A percentile compares a stretch with the other conserved stretches of the same genome.
These are phyloP conservation scores for Eulithis testata DNA, from an alignment of 2,888 invertebrate genomes.

Conservation along the genomic window DNA sequence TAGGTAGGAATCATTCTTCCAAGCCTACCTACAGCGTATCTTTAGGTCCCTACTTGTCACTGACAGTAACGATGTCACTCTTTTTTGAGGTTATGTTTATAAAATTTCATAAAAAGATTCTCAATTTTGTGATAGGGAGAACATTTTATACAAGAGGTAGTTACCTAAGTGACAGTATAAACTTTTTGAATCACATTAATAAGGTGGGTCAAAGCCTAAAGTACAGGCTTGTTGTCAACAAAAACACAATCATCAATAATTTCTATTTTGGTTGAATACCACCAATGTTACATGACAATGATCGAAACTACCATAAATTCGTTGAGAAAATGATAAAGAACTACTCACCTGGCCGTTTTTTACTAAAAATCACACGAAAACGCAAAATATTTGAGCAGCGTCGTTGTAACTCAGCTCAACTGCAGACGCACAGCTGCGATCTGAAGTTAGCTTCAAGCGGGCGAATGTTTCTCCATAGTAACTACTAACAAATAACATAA, in stretches of 20 bases:
- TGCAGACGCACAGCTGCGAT: slow-evolving; percentile 62
- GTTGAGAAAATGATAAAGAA: slow-evolving; percentile 6
- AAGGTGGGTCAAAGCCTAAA: not conserved
- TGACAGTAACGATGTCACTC: no score
- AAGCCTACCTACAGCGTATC: no score
- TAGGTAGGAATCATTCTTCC: no score
- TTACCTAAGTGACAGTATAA: no score
- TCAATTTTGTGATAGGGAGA: not conserved
- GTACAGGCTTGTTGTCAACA: slow-evolving; percentile 54
- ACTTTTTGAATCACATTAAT: no score
- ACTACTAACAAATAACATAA: slow-evolving; percentile 31
- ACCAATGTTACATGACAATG: slow-evolving; percentile 2
- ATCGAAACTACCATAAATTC: slow-evolving; percentile 25
- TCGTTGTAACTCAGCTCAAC: slow-evolving; percentile 74
- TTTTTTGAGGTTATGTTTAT: slow-evolving; percentile 3
- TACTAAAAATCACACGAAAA: slow-evolving; percentile 46
- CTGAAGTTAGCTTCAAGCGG: slow-evolving; percentile 60
- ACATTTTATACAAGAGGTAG: no score
- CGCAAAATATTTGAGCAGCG: slow-evolving; percentile 36
- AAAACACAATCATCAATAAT: slow-evolving; percentile 34
- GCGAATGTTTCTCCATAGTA: slow-evolving; percentile 3
- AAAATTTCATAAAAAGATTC: not conserved
- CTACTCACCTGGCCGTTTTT: slow-evolving; percentile 58
- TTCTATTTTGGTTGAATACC: slow-evolving; percentile 11
- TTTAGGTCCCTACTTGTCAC: no score